Evolutionary conservation across 2,797 vertebrate species (phyloP).

Genomic region (Leptodactylus fallax): DNA sequence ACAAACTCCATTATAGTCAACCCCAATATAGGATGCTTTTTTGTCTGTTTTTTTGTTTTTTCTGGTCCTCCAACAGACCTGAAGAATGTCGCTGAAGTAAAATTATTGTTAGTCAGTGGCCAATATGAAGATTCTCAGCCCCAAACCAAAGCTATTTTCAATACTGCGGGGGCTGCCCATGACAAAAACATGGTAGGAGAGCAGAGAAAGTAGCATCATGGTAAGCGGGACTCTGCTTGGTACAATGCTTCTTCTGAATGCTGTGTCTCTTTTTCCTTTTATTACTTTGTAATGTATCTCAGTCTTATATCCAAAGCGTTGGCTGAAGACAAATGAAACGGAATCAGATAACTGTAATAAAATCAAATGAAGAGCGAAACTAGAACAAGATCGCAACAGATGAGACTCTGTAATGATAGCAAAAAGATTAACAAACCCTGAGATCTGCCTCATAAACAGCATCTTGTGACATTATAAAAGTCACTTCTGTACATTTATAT

Average conservation of each 20-base stretch:
- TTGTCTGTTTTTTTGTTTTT: too few species aligned
- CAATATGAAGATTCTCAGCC: too few species aligned
- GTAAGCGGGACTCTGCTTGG: neutral
- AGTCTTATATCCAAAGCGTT: neutral
- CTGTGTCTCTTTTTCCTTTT: neutral
- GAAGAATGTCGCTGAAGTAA: too few species aligned
- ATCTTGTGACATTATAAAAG: neutral
- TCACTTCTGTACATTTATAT: neutral
- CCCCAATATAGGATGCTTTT: too few species aligned
- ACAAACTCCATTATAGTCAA: too few species aligned
- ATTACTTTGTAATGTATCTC: neutral
- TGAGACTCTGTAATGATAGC: neutral
- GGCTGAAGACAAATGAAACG: neutral
- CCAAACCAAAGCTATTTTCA: too few species aligned
- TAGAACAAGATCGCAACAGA: neutral
- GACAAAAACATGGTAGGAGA: neutral
- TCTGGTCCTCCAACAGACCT: too few species aligned
- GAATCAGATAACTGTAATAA: slow-evolving; percentile 13
- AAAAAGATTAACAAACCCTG: neutral
- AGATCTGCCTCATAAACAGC: neutral
- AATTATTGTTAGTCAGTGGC: too few species aligned
- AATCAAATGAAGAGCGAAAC: slow-evolving; percentile 4
- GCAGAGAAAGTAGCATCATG: neutral
- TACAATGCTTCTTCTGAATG: neutral
- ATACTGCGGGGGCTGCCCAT: too few species aligned